Evolutionary conservation across 2,888 invertebrate species (phyloP).

Genomic region (Kryphioiulus occultus): DNA sequence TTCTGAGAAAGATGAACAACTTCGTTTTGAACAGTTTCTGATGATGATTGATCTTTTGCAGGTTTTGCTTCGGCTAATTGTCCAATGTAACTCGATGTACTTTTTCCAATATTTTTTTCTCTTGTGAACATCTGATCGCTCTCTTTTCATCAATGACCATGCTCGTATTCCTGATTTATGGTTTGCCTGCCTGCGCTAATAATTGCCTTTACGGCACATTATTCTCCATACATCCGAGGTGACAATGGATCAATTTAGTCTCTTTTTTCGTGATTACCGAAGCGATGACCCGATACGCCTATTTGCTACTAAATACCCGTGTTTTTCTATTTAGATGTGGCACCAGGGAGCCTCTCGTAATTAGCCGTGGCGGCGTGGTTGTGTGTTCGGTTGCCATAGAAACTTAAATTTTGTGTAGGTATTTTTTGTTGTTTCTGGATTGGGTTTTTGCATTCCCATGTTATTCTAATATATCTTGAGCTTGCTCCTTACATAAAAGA

Average conservation of each 20-base stretch:
- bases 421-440: not conserved
- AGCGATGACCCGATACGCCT: not conserved
- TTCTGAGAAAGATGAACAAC: too few relatives aligned
- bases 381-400: not conserved
- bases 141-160: not conserved
- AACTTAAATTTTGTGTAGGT: not conserved
- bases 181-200: not conserved
- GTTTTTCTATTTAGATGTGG: conserved; percentile 13
- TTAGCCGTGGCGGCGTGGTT: not conserved
- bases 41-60: not conserved
- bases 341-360: not conserved
- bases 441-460: not conserved
- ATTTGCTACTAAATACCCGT: not conserved
- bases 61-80: not conserved
- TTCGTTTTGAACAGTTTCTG: not conserved
- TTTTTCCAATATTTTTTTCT: too few relatives aligned
- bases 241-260: not conserved
- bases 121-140: too few relatives aligned
- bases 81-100: not conserved
- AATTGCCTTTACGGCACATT: not conserved
- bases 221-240: not conserved
- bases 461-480: not conserved
- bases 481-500: not conserved
- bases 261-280: not conserved
- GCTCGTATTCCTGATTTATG: conserved; percentile 1